Percentiles rank a stretch among this genome's conserved stretches.
phyloP scores from a whole-genome alignment of 2,888 invertebrate genomes.

The Desoria tigrina region DNA sequence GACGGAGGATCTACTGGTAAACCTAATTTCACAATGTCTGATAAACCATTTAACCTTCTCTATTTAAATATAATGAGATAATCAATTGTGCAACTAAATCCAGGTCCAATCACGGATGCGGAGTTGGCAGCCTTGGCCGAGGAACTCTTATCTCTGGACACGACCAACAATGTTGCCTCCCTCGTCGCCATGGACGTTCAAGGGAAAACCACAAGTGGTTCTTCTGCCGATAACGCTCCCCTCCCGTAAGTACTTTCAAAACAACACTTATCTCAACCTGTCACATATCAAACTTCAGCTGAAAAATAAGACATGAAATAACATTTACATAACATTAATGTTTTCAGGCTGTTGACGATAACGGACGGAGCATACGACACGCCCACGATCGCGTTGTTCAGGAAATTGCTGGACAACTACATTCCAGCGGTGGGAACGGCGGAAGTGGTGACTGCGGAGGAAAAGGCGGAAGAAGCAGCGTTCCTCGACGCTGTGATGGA shows the following conservation, averaged over 20 bases:
- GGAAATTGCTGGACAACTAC: constrained; percentile 81
- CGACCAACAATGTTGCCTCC: constrained; percentile 69
- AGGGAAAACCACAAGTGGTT: constrained; percentile 70
- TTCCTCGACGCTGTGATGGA: constrained; percentile 76
- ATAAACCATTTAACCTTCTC: no score
- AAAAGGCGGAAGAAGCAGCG: constrained; percentile 73
- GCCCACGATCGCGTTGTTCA: constrained; percentile 72
- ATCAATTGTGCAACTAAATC: no score
- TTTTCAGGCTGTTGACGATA: no score
- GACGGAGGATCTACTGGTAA: no score
- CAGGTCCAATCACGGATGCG: constrained; percentile 61
- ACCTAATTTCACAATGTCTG: no score
- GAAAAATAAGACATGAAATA: no score
- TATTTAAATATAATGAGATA: no score
- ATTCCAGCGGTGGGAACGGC: constrained; percentile 70
- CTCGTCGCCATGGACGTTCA: constrained; percentile 72
- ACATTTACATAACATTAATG: no score
- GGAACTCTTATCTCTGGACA: constrained; percentile 69
- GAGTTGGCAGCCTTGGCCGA: constrained; percentile 72
- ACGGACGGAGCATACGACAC: constrained; percentile 67
- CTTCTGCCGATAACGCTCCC: constrained; percentile 72
- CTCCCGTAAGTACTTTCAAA: constrained; percentile 74
- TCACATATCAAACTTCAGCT: no score
- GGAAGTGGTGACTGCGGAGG: constrained; percentile 72
- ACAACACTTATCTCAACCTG: background rate